Evolutionary conservation across 2,113 vertebrate genomes (phyloP).

Genomic region (Trematocara stigmaticum): DNA sequence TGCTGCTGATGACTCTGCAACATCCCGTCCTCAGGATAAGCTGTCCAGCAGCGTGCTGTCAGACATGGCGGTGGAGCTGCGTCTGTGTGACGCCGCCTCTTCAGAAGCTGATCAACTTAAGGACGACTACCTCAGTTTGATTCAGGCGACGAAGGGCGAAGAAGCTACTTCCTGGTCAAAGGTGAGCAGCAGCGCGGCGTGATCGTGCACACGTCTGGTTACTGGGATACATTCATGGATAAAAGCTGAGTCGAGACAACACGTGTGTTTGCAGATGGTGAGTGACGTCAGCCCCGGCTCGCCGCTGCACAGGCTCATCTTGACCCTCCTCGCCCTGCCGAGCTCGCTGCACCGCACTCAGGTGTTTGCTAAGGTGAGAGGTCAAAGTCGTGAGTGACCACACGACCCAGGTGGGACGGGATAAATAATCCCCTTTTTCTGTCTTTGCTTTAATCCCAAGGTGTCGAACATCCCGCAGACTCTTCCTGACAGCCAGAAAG

Average conservation of each 20-base stretch:
- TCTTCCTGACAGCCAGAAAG: neutral
- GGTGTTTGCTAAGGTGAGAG: conserved; percentile 62
- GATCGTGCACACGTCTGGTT: neutral
- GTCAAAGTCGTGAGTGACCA: neutral
- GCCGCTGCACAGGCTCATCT: conserved; percentile 39
- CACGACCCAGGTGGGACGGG: neutral
- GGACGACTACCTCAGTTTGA: neutral
- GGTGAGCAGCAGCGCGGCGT: neutral
- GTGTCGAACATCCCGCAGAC: neutral
- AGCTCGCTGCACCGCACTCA: conserved; percentile 22
- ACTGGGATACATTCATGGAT: neutral
- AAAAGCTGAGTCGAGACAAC: neutral
- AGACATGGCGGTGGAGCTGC: neutral
- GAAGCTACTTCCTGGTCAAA: neutral
- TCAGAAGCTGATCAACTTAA: neutral
- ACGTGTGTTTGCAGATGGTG: conserved; percentile 7
- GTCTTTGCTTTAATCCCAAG: neutral
- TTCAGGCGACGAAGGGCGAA: fast-evolving
- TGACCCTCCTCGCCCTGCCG: conserved; percentile 63
- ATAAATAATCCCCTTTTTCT: neutral
- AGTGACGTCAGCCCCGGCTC: neutral
- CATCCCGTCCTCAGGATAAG: neutral
- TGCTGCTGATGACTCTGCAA: neutral
- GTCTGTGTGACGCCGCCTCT: neutral
- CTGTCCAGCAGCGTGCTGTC: neutral